Conservation (phyloP, 2,797 vertebrate species). For the Rhinichthys osculus region DNA sequence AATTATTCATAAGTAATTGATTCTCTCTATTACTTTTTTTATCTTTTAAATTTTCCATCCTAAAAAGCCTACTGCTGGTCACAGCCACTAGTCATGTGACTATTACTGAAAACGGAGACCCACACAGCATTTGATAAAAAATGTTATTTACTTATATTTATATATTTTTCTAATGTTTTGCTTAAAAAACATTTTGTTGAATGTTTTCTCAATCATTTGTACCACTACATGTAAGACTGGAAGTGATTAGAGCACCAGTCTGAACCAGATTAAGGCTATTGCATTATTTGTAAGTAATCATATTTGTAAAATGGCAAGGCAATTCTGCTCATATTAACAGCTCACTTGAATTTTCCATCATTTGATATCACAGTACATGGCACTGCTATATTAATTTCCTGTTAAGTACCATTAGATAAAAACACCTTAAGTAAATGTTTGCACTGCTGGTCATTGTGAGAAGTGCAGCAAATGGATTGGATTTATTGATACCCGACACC, state of each 20-base stretch:
- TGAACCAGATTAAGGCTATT: constrained; percentile 6
- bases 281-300: neutral
- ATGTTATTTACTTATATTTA: too few species aligned
- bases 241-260: neutral
- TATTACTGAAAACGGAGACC: too few species aligned
- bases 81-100: too few species aligned
- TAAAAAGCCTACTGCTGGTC: too few species aligned
- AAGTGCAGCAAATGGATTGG: constrained; percentile 21
- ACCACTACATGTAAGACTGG: neutral
- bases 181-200: neutral
- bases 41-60: too few species aligned
- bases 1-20: too few species aligned
- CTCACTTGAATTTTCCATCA: constrained; percentile 30
- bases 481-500: constrained; percentile 33
- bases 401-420: constrained; percentile 40
- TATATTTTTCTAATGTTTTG: neutral
- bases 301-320: constrained; percentile 2
- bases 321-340: constrained; percentile 18
- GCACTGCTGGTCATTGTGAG: constrained; percentile 20
- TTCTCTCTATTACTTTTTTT: too few species aligned
- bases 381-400: constrained; percentile 54
- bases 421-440: constrained; percentile 50
- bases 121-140: too few species aligned
- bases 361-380: constrained; percentile 26
- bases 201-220: neutral